Percentiles rank a stretch among this genome's conserved stretches.
Conservation (phyloP, 2,113 vertebrate genomes). For the Alligator sinensis region DNA sequence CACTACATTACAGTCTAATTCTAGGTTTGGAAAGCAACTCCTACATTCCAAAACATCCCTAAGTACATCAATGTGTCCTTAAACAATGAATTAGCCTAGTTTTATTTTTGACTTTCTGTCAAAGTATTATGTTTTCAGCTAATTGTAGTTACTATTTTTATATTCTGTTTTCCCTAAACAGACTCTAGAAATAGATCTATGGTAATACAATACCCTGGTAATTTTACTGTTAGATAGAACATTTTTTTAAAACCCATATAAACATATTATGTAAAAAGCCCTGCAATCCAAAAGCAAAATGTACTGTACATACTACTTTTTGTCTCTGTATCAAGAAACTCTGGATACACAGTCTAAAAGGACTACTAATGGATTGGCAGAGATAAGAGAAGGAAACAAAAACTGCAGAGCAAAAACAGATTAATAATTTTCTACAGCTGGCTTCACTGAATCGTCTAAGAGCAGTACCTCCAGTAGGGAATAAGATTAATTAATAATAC, state of each 20-base stretch:
- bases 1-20: not conserved
- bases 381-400: not conserved
- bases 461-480: slow-evolving; percentile 21
- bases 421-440: not conserved
- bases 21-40: not conserved
- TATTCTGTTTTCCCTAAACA: not conserved
- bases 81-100: not conserved
- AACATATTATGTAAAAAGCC: not conserved
- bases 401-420: not conserved
- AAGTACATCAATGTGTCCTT: not conserved
- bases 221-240: not conserved
- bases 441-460: not conserved
- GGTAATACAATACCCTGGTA: not conserved
- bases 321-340: not conserved
- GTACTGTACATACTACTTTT: not conserved
- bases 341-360: not conserved
- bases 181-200: not conserved
- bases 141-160: not conserved
- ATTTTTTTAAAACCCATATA: not conserved
- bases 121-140: not conserved
- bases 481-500: slow-evolving; percentile 23
- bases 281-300: not conserved
- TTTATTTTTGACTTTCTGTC: too few species aligned
- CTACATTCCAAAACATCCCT: not conserved
- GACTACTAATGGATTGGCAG: not conserved